These are phyloP conservation scores for Narcine bancroftii DNA, from an alignment of 2,113 vertebrate species.

Conservation along the genomic window DNA sequence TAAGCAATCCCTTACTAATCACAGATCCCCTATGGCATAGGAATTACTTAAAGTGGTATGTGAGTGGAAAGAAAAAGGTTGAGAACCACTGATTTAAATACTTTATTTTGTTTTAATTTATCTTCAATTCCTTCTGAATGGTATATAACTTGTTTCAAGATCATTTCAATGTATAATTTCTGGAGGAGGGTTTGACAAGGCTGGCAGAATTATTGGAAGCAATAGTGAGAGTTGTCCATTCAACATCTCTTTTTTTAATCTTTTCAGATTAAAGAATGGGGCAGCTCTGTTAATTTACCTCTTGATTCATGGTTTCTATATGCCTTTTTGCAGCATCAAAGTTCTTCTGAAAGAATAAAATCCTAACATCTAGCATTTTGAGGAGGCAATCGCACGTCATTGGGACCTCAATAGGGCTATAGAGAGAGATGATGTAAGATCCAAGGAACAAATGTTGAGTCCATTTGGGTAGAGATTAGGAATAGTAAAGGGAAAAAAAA, in stretches of 20 bases:
- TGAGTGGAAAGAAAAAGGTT: too few species aligned
- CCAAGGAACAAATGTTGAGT: too few species aligned
- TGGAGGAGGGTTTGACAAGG: neutral
- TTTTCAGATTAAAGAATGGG: neutral
- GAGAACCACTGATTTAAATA: too few species aligned
- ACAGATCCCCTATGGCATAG: too few species aligned
- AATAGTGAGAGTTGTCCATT: neutral
- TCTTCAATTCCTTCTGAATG: neutral
- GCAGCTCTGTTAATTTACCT: neutral
- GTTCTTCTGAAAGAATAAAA: neutral
- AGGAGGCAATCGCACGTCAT: too few species aligned
- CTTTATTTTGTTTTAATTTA: neutral
- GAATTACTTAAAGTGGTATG: too few species aligned
- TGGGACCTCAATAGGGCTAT: too few species aligned
- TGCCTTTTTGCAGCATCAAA: neutral
- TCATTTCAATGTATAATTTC: neutral
- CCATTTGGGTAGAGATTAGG: too few species aligned
- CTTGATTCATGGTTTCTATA: neutral
- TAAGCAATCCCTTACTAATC: too few species aligned
- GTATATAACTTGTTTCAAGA: neutral
- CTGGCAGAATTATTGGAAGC: neutral
- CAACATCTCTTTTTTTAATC: neutral
- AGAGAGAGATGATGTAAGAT: too few species aligned
- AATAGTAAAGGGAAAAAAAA: too few species aligned
- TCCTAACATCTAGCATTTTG: neutral